Evolutionary conservation across 2,797 vertebrate genomes (phyloP), one percentile per base, ranked within the genome.

Genomic region (Sebastes melanostomus): DNA sequence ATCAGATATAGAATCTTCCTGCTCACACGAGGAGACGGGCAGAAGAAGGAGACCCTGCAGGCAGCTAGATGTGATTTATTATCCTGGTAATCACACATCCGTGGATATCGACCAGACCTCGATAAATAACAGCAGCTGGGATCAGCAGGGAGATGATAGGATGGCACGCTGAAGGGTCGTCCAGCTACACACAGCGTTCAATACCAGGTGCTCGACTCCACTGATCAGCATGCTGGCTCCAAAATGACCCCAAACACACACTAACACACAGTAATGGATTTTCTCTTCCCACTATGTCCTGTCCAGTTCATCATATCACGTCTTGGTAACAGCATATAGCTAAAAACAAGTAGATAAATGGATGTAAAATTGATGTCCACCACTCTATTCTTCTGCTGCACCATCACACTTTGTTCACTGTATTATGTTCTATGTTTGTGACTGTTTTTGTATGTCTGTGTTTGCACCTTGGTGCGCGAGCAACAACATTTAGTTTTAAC

Each of bases 61-160:
- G 66, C 73, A 50, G 55, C 60, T 54, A 1, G 3, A 27, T 80
- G 34, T 81, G 71, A 89, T 89, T 89, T 82, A 86, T 81, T 25
- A 14, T 76, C 34, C 74, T 38, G 77, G 74, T 73, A 82, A 75
- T 81, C 36, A 38, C 72, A 74, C 75, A 67, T 56, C 66, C 65
- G 22, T 18, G 56, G 71, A 85, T 86, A 84, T 75, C 73, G 85
- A 86, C 65, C 55, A 52, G 10, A 62, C 62, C 12, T 36, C 12
- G 13, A 67, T 75, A 77, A 85, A 78, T 55, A 80, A 74, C 36
- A 38, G 36, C 78, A 78, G 73, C 66, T 56, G 75, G 58, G 80
- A 68, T 87, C 70, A 80, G 65, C 67, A 24, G 54, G 52, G 72
- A 74, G 76, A 52, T 42, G 75, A 72, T 62, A 77, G 78, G 75